These are phyloP conservation scores for Campaea margaritaria DNA, from an alignment of 2,888 invertebrate genomes.

Conservation along the genomic window DNA sequence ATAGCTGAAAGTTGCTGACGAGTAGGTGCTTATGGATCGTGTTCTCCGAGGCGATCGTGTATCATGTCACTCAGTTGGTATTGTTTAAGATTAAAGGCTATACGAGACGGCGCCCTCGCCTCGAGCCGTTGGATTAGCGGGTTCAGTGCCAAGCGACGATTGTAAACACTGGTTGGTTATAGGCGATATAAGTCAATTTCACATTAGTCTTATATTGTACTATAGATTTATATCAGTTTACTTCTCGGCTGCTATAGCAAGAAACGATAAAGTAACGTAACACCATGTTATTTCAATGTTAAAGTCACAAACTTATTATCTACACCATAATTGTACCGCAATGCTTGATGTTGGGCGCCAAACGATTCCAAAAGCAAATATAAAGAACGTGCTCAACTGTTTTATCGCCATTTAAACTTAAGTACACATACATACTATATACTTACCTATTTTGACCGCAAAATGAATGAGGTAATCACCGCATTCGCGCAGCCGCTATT, in stretches of 20 bases:
- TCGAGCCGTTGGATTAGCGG: conserved; percentile 15
- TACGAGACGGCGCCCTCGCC: conserved; percentile 12
- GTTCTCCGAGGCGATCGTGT: conserved; percentile 24
- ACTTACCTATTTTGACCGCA: conserved; percentile 9
- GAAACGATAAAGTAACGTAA: no score
- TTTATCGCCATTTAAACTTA: neutral
- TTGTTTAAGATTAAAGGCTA: conserved; percentile 28
- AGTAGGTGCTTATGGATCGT: conserved; percentile 1
- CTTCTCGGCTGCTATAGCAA: no score
- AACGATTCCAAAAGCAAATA: neutral
- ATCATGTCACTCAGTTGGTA: conserved; percentile 23
- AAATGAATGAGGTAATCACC: conserved; percentile 26
- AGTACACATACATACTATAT: neutral
- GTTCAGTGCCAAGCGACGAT: conserved; percentile 15
- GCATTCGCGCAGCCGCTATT: conserved; percentile 44
- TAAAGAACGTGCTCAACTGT: neutral
- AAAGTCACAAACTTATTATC: neutral
- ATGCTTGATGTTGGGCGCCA: neutral
- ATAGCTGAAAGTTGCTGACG: neutral
- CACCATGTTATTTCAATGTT: neutral
- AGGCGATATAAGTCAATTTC: conserved; percentile 16
- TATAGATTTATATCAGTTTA: no score
- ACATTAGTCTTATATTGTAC: neutral
- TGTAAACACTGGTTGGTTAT: conserved; percentile 15
- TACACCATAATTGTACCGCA: neutral